Evolutionary conservation across 2,888 invertebrate species (phyloP).

Genomic region (Frankliniella fusca): DNA sequence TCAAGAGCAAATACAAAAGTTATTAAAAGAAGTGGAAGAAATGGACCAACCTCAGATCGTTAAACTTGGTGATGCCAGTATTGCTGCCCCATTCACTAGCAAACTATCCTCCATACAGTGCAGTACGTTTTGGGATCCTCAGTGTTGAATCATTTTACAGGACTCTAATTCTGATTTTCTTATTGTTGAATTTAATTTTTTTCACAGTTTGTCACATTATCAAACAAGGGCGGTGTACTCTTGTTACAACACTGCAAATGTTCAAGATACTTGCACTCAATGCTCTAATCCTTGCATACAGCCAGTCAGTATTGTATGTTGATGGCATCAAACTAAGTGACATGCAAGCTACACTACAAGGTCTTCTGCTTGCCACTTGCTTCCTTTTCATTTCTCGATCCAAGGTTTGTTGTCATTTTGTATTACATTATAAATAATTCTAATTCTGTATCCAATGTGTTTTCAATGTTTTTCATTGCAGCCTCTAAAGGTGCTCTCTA

Average conservation of each 20-base stretch:
- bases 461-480: slow-evolving; percentile 46
- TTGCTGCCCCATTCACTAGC: slow-evolving; percentile 98
- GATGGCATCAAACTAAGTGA: slow-evolving; percentile 98
- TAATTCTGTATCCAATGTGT: slow-evolving; percentile 11
- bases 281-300: slow-evolving; percentile 95
- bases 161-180: slow-evolving; percentile 32
- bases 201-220: slow-evolving; percentile 94
- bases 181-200: slow-evolving; percentile 40
- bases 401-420: slow-evolving; percentile 59
- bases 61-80: slow-evolving; percentile 95
- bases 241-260: slow-evolving; percentile 99
- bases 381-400: slow-evolving; percentile 98
- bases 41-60: slow-evolving; percentile 84
- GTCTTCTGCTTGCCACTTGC: slow-evolving; percentile 89
- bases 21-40: slow-evolving; percentile 82
- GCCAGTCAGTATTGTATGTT: slow-evolving; percentile 95
- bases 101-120: slow-evolving; percentile 92
- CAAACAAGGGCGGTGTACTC: slow-evolving; percentile 97
- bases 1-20: slow-evolving; percentile 57
- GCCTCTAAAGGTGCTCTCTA: slow-evolving; percentile 89
- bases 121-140: slow-evolving; percentile 58
- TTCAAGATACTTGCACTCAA: slow-evolving; percentile 99
- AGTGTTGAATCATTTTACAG: background rate
- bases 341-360: slow-evolving; percentile 95
- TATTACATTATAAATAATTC: slow-evolving; percentile 27